These are phyloP conservation scores for Antheraea yamamai DNA, from an alignment of 2,888 invertebrate species.

Conservation along the genomic window DNA sequence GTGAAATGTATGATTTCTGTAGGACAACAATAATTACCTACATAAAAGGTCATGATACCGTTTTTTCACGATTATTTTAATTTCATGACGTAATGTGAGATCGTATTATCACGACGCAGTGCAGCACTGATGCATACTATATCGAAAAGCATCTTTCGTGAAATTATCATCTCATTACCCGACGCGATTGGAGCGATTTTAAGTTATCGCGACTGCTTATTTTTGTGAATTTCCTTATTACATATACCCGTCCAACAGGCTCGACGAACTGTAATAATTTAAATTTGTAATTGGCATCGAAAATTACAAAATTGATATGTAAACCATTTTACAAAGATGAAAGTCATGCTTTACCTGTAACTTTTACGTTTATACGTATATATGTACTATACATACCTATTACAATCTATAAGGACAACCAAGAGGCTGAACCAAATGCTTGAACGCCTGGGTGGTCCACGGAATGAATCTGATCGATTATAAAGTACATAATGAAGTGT, in stretches of 20 bases:
- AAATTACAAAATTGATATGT: slow-evolving; percentile 74
- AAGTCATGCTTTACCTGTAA: slow-evolving; percentile 34
- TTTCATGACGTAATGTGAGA: background rate
- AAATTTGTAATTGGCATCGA: slow-evolving; percentile 73
- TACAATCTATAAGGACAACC: slow-evolving; percentile 43
- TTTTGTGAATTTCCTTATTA: slow-evolving; percentile 66
- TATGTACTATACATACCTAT: slow-evolving; percentile 34
- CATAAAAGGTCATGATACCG: slow-evolving; percentile 9
- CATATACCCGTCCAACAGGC: slow-evolving; percentile 57
- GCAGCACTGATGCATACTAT: slow-evolving; percentile 27
- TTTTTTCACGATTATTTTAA: slow-evolving; percentile 9
- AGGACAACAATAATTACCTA: background rate
- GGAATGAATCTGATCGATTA: slow-evolving; percentile 66
- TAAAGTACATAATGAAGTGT: slow-evolving; percentile 54
- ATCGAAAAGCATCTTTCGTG: slow-evolving; percentile 43
- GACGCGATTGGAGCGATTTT: slow-evolving; percentile 48
- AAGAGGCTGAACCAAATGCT: slow-evolving; percentile 57
- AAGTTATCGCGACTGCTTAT: slow-evolving; percentile 53
- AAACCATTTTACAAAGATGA: slow-evolving; percentile 46
- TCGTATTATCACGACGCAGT: background rate
- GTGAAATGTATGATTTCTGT: background rate
- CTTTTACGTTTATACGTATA: slow-evolving; percentile 27
- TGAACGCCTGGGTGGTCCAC: slow-evolving; percentile 78
- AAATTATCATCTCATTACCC: slow-evolving; percentile 70
- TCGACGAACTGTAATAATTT: slow-evolving; percentile 61